These are phyloP conservation scores for Helicolenus hilgendorfi DNA, from an alignment of 2,797 vertebrate genomes.

Conservation along the genomic window DNA sequence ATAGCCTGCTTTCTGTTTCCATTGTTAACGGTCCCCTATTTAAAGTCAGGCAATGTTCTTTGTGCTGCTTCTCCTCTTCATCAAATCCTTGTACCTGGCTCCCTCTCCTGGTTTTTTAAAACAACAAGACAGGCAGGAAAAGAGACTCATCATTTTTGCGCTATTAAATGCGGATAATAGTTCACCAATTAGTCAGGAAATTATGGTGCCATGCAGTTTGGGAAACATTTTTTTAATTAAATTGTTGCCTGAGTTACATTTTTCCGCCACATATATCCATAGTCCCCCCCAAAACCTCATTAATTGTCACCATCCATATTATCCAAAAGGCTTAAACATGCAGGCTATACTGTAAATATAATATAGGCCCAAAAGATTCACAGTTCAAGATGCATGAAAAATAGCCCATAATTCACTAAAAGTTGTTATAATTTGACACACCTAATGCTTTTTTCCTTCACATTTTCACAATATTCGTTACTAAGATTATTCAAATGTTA, in stretches of 20 bases:
- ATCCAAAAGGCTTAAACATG: background rate
- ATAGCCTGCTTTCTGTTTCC: background rate
- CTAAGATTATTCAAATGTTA: background rate
- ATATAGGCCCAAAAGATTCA: background rate
- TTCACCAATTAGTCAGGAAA: background rate
- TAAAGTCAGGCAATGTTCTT: slow-evolving; percentile 1
- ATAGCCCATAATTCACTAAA: background rate
- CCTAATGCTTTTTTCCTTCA: background rate
- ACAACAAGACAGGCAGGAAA: slow-evolving; percentile 6
- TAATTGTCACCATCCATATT: background rate
- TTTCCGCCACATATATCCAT: background rate
- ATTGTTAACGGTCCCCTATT: slow-evolving; percentile 26
- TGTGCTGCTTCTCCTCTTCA: slow-evolving; percentile 25
- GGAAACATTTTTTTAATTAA: background rate
- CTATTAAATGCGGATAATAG: background rate
- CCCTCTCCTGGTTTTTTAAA: slow-evolving; percentile 87
- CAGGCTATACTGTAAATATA: background rate
- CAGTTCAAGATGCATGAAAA: too few species aligned
- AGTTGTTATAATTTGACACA: background rate
- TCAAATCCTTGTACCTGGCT: slow-evolving; percentile 85
- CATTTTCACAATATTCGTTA: background rate
- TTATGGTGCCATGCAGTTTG: background rate
- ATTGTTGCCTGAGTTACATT: background rate
- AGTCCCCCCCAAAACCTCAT: background rate
- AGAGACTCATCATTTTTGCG: background rate